phyloP scores from a whole-genome alignment of 2,888 invertebrate genomes.

The Ganaspis brasiliensis region DNA sequence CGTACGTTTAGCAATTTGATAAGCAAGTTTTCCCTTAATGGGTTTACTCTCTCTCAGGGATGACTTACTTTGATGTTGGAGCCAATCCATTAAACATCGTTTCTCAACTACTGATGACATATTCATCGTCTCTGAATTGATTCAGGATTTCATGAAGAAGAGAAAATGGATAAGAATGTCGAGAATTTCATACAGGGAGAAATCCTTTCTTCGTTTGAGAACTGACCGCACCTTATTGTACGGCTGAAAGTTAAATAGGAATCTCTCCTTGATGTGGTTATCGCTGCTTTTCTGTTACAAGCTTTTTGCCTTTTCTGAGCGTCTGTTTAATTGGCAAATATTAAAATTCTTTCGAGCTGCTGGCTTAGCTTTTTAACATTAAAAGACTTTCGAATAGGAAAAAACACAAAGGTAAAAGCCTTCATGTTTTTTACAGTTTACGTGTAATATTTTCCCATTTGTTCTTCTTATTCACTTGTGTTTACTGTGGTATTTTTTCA shows the following conservation, averaged over 20 bases:
- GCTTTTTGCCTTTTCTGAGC: conserved; percentile 3
- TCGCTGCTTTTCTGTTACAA: conserved; percentile 19
- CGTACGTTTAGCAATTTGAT: conserved; percentile 13
- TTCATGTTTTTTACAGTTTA: too few relatives aligned
- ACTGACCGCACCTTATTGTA: conserved; percentile 37
- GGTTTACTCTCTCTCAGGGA: neutral
- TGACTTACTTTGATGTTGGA: conserved; percentile 29
- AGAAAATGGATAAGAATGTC: conserved; percentile 20
- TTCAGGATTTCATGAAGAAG: neutral
- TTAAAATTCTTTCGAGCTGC: conserved; percentile 33
- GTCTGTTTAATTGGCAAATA: conserved; percentile 29
- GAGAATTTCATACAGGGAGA: neutral
- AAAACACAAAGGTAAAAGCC: too few relatives aligned
- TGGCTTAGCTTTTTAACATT: conserved; percentile 24
- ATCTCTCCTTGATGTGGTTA: conserved; percentile 41
- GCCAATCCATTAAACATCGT: conserved; percentile 31
- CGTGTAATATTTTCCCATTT: too few relatives aligned
- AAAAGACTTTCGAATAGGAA: conserved; percentile 11
- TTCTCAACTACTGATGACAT: conserved; percentile 14
- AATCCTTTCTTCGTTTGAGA: conserved; percentile 21
- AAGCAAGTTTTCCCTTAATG: conserved; percentile 20
- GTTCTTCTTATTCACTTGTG: too few relatives aligned
- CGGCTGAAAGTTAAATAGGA: conserved; percentile 20
- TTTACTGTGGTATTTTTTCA: too few relatives aligned
- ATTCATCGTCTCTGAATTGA: neutral